Evolutionary conservation across 2,888 invertebrate genomes (phyloP).

Genomic region (Euplexia lucipara): DNA sequence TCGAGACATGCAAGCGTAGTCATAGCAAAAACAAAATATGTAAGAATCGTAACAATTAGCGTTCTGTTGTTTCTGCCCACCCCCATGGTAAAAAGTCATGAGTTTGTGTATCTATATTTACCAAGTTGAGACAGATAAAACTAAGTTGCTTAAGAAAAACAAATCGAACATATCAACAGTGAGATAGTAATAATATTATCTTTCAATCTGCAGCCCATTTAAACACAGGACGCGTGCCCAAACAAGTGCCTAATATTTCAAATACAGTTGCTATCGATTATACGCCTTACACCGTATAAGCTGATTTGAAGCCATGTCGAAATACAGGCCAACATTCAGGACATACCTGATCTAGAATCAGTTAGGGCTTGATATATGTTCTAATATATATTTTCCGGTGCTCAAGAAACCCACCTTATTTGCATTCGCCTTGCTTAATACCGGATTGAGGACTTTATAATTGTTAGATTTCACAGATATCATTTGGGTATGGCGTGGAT

Average conservation of each 20-base stretch:
- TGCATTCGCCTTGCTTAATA: slow-evolving; percentile 40
- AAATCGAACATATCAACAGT: no score
- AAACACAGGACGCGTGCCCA: slow-evolving; percentile 9
- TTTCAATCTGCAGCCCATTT: slow-evolving; percentile 4
- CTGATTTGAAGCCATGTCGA: slow-evolving; percentile 30
- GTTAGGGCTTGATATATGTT: slow-evolving; percentile 23
- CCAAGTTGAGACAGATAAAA: no score
- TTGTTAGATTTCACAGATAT: slow-evolving; percentile 24
- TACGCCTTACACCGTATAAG: slow-evolving; percentile 26
- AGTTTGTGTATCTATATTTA: no score
- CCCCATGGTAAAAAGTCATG: no score
- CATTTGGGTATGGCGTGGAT: neutral
- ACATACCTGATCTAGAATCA: slow-evolving; percentile 38
- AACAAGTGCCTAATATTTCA: slow-evolving; percentile 7
- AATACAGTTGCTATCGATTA: slow-evolving; percentile 38
- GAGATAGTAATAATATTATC: neutral
- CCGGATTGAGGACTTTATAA: slow-evolving; percentile 35
- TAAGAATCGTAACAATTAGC: no score
- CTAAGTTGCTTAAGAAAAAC: no score
- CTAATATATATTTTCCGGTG: slow-evolving; percentile 50
- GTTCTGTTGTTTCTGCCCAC: no score
- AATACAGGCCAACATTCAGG: slow-evolving; percentile 26
- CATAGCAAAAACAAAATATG: no score
- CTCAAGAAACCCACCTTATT: slow-evolving; percentile 28
- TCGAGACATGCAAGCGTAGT: no score